Percentiles rank a stretch among this genome's conserved stretches.
Evolutionary conservation across 1,140 invertebrate genomes (phyloP).

Genomic region (Holotrichia oblita): DNA sequence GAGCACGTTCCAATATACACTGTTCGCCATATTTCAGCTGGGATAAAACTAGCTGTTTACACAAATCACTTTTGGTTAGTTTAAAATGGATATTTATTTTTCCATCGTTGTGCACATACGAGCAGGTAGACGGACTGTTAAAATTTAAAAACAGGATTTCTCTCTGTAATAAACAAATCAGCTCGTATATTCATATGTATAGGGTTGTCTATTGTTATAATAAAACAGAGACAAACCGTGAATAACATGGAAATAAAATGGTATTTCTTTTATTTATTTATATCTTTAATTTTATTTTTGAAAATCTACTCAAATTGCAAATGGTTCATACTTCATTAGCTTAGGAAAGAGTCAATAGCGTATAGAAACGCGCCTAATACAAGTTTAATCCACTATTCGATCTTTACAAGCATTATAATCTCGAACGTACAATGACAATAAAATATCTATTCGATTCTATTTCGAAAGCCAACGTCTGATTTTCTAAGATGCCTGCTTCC

Average conservation of each 20-base stretch:
- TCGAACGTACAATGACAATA: no score
- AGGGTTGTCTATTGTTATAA: neutral
- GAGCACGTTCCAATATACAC: neutral
- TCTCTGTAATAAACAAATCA: neutral
- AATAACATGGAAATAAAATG: neutral
- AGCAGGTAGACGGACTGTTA: conserved; percentile 13
- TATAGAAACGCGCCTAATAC: no score
- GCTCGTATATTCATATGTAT: neutral
- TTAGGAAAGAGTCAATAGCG: no score
- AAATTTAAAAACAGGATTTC: conserved; percentile 28
- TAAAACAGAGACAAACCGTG: neutral
- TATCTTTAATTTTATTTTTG: no score
- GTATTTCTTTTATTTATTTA: no score
- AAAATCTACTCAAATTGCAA: no score
- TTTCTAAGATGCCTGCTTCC: neutral
- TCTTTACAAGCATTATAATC: no score
- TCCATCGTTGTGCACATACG: neutral
- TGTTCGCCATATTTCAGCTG: neutral
- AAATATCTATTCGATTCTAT: neutral
- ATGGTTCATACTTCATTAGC: no score
- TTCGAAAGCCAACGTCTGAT: neutral
- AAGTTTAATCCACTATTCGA: no score
- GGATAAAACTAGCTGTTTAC: conserved; percentile 15
- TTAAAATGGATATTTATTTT: conserved; percentile 36
- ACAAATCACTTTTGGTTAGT: conserved; percentile 17